A percentile compares a stretch with the other conserved stretches of the same genome.
phyloP scores from a whole-genome alignment of 2,797 vertebrate genomes.

The Mionectes olivaceus region DNA sequence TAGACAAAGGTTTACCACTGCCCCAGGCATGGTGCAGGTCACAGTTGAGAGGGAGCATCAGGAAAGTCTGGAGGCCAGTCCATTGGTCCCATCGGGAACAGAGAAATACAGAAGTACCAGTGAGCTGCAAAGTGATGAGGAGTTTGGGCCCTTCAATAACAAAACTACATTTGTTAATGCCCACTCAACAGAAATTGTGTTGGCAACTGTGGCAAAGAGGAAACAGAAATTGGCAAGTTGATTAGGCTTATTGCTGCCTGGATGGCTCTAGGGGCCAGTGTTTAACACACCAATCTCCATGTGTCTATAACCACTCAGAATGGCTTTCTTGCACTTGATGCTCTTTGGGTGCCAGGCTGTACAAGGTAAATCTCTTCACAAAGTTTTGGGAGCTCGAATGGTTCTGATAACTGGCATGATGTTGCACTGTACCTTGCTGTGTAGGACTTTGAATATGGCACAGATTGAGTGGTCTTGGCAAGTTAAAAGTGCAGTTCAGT shows the following conservation, averaged over 20 bases:
- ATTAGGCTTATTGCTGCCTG: not conserved
- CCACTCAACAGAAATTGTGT: not conserved
- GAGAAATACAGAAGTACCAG: not conserved
- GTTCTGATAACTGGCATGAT: not conserved
- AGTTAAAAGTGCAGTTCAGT: not conserved
- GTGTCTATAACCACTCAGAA: not conserved
- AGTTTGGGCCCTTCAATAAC: not conserved
- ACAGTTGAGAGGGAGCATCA: accelerated
- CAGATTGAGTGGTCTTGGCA: not conserved
- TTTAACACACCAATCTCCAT: not conserved
- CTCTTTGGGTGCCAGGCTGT: not conserved
- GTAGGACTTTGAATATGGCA: not conserved
- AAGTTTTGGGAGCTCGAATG: not conserved
- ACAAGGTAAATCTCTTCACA: not conserved
- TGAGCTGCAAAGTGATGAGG: not conserved
- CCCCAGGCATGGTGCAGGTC: not conserved
- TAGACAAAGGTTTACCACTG: not conserved
- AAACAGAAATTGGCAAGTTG: not conserved
- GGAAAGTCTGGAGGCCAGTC: not conserved
- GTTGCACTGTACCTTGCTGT: not conserved
- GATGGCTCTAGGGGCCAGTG: not conserved
- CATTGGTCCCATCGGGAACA: not conserved
- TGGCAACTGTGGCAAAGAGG: not conserved
- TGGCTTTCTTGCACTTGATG: not conserved
- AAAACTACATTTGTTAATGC: not conserved